Base-by-base conservation (phyloP, 2,888 invertebrate species). In the Lagria hirta region DNA sequence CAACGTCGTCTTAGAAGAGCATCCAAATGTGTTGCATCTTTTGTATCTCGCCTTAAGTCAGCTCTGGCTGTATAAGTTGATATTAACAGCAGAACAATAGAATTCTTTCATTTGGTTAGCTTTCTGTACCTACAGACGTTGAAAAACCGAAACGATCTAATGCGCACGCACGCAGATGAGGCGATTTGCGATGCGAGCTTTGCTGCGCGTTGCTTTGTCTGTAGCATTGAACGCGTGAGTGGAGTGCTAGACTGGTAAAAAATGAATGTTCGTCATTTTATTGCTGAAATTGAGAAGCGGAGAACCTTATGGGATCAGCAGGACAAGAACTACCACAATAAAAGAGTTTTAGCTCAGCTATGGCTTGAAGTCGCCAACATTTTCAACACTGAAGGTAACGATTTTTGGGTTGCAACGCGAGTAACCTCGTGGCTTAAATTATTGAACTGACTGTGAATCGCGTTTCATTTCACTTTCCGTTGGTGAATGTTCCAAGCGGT, bases 341-440 rank as follows among this genome's bases (percentile, higher is more conserved):
- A 38, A 26, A 16, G 7, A 16, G 26, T 18, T n/a, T 12, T 33
- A 20, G 10, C 14, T 27, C 17, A 38, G 4, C 16, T 15, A 8
- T 44, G 44, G 44, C 15, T 11, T 3, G 33, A 20, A 7, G 14
- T 44, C 12, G 44, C 30, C 15, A 35, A 13, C 13, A 22, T 21
- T 5, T 38, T 44, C 21, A 11, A 27, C 26, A 18, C 33, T 3
- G 32, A 44, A 32, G 44, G 44, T 44, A 28, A 42, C n/a, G n/a
- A n/a, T n/a, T n/a, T 21, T 21, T 2, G 2, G 10, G 10, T 21
- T 4, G 10, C 4, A 18, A 3, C 10, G n/a, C n/a, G n/a, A n/a
- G n/a, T n/a, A n/a, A n/a, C n/a, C n/a, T n/a, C n/a, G n/a, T n/a
- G n/a, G n/a, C n/a, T n/a, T n/a, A n/a, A n/a, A n/a, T n/a, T n/a